Evolutionary conservation across 2,888 invertebrate species (phyloP), one percentile per base, ranked within the genome.

Genomic region (Tubulanus polymorphus): DNA sequence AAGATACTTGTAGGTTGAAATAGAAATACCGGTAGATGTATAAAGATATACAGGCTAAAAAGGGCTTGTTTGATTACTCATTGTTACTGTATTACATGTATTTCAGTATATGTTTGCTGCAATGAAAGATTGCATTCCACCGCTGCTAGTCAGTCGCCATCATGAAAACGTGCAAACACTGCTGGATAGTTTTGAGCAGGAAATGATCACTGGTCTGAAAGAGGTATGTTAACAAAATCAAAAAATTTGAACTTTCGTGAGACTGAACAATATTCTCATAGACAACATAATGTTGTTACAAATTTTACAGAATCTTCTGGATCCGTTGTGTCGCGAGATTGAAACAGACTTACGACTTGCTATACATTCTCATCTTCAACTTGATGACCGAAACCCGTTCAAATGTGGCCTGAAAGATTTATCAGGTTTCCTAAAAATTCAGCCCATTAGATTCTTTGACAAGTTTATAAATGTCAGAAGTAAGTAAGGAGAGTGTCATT

Each of bases 341-440:
- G 99, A 99, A 81, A 93, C 89, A 0, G 92, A 93, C 78, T 83
- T 99, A 51, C 86, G 99, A 23, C 81, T 96, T 29, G 91, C 93
- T 68, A 93, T 92, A 41, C 93, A 97, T 79, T 86, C 90, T 0
- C 94, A 95, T 80, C 83, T 96, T 37, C 89, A 93, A 69, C 71
- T 82, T 25, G 81, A 82, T 63, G 80, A 81, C 48, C 70, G 81
- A 8, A 88, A 88, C 76, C 90, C 91, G 0, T 88, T 90, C 71
- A 84, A 85, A 63, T 78, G 81, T 6, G 83, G 83, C 30, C 83
- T 86, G 48, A 84, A 86, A 74, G 86, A 88, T 56, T 64, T 78
- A 28, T 83, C 86, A 56, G 80, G 83, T 61, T 79, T 88, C 55
- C 81, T 89, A 12, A 80, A 82, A 55, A 74, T 85, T 12, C 81